Evolutionary conservation across 2,888 invertebrate genomes (phyloP).

Genomic region (Emmelina monodactyla): DNA sequence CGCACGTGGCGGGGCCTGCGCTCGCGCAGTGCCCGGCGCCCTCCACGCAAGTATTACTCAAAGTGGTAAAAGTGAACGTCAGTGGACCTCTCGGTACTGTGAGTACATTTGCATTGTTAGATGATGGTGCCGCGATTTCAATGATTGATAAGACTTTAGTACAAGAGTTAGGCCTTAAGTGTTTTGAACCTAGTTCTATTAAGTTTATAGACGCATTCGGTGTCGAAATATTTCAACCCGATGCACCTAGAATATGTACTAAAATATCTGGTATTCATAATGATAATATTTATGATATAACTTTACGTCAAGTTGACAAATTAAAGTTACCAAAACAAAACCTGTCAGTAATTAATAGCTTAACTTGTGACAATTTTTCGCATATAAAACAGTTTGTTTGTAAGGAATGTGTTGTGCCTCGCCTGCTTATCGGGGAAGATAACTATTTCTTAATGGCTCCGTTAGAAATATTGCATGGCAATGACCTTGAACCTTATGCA

Average conservation of each 20-base stretch:
- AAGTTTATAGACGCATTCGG: conserved; percentile 4
- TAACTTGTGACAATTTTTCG: conserved; percentile 8
- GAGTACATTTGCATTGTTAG: too few relatives aligned
- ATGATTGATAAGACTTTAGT: conserved; percentile 11
- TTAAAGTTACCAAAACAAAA: conserved; percentile 15
- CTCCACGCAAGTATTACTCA: too few relatives aligned
- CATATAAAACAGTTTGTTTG: conserved; percentile 11
- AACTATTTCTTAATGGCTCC: conserved; percentile 16
- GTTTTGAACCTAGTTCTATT: conserved; percentile 4
- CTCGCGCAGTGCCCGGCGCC: too few relatives aligned
- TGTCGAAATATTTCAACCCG: conserved; percentile 3
- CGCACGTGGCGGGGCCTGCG: too few relatives aligned
- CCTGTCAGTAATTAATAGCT: conserved; percentile 10
- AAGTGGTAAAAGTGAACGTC: too few relatives aligned
- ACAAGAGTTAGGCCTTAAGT: conserved; percentile 2
- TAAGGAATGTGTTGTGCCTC: conserved; percentile 14
- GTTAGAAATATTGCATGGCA: conserved; percentile 12
- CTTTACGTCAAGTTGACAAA: conserved; percentile 8
- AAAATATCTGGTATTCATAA: conserved; percentile 8
- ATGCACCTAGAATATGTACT: conserved; percentile 11
- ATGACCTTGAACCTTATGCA: conserved; percentile 13
- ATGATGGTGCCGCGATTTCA: conserved; percentile 13
- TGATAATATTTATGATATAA: conserved; percentile 7
- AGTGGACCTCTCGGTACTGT: too few relatives aligned
- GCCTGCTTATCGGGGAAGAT: conserved; percentile 15